phyloP scores from a whole-genome alignment of 2,113 vertebrate genomes.

The Nettapus auritus region DNA sequence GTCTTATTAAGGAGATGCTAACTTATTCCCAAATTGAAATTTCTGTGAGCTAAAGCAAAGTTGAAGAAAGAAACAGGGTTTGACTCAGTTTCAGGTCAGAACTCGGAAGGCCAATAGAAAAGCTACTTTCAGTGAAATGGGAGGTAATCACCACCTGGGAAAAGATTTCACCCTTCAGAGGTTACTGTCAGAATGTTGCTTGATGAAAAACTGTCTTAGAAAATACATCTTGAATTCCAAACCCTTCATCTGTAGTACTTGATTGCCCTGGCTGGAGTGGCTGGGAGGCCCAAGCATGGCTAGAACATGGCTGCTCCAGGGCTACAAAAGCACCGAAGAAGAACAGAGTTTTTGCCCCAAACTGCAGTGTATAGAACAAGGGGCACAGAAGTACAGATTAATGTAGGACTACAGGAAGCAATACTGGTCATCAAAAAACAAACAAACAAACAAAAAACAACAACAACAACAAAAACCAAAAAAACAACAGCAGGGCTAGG shows the following conservation, averaged over 20 bases:
- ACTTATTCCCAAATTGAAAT: not conserved
- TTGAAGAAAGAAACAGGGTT: not conserved
- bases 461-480: no score
- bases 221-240: not conserved
- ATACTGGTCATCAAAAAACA: not conserved
- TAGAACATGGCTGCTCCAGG: not conserved
- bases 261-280: not conserved
- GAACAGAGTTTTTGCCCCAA: not conserved
- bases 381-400: not conserved
- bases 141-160: not conserved
- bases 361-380: not conserved
- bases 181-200: not conserved
- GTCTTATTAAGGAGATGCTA: not conserved
- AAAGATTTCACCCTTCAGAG: not conserved
- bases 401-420: not conserved
- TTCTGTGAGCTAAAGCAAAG: not conserved
- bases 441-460: no score
- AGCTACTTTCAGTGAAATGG: not conserved
- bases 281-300: not conserved
- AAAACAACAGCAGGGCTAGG: not conserved
- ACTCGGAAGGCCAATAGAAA: not conserved
- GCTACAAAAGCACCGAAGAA: not conserved
- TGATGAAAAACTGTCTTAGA: not conserved
- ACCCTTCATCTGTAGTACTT: not conserved
- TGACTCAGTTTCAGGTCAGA: not conserved